phyloP scores from a whole-genome alignment of 2,888 invertebrate genomes.

The Mesopsocus fuscifrons region DNA sequence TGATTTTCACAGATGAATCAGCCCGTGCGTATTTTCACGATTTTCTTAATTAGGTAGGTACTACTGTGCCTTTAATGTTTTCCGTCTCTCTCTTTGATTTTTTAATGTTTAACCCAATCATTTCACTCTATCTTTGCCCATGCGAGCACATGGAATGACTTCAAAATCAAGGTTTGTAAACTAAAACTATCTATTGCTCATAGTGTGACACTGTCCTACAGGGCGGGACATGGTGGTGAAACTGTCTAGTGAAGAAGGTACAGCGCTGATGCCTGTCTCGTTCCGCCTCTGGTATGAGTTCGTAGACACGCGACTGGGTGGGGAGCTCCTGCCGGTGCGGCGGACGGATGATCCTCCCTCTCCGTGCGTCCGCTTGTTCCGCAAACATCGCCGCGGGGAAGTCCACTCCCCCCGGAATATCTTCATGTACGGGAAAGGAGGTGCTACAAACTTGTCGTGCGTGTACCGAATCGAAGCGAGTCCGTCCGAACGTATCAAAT shows the following conservation, averaged over 20 bases:
- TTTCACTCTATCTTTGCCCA: no score
- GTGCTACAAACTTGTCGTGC: slow-evolving; percentile 54
- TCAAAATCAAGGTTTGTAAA: no score
- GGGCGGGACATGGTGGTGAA: slow-evolving; percentile 29
- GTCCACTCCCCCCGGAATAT: slow-evolving; percentile 46
- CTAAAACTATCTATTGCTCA: no score
- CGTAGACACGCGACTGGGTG: slow-evolving; percentile 58
- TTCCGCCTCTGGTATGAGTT: slow-evolving; percentile 59
- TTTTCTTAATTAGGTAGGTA: no score
- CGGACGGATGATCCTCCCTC: slow-evolving; percentile 24
- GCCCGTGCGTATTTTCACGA: no score
- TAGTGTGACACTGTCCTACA: no score
- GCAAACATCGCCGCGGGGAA: slow-evolving; percentile 30
- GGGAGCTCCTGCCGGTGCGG: slow-evolving; percentile 37
- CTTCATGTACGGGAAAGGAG: slow-evolving; percentile 68
- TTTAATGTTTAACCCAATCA: no score
- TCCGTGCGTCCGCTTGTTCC: slow-evolving; percentile 39
- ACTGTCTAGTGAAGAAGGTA: slow-evolving; percentile 46
- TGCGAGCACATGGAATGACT: no score
- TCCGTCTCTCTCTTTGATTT: no score
- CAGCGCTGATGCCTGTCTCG: slow-evolving; percentile 57
- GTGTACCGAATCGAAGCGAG: slow-evolving; percentile 55
- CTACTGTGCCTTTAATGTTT: no score
- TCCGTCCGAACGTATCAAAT: slow-evolving; percentile 38
- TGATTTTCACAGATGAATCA: no score